Conservation (phyloP, 2,113 vertebrate species). For the Sorex araneus region DNA sequence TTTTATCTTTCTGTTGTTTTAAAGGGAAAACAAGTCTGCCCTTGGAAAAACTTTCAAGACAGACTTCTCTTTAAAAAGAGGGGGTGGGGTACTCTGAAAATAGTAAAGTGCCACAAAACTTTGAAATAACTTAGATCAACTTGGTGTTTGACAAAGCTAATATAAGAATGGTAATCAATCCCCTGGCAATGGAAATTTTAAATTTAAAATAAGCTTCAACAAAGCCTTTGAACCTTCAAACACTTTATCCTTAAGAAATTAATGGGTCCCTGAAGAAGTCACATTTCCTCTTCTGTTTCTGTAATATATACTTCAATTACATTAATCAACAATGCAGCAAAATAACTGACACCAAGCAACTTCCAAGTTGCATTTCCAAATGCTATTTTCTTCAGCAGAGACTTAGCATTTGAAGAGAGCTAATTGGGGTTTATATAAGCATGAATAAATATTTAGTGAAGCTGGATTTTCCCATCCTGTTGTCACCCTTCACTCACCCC, state of each 20-base stretch:
- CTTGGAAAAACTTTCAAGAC: conserved; percentile 84
- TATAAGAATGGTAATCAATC: conserved; percentile 90
- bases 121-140: conserved; percentile 87
- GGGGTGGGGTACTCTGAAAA: conserved; percentile 70
- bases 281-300: conserved; percentile 88
- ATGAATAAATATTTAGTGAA: conserved; percentile 79
- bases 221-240: conserved; percentile 93
- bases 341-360: conserved; percentile 82
- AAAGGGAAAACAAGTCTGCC: conserved; percentile 79
- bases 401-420: conserved; percentile 25
- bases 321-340: conserved; percentile 89
- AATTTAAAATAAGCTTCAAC: conserved; percentile 92
- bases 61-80: conserved; percentile 74
- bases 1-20: conserved; percentile 73
- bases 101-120: conserved; percentile 82
- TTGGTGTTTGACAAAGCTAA: conserved; percentile 90
- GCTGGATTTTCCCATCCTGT: conserved; percentile 71
- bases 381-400: conserved; percentile 46
- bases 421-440: conserved; percentile 79
- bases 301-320: conserved; percentile 89
- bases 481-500: conserved; percentile 70
- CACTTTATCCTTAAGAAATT: conserved; percentile 92
- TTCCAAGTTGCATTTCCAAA: conserved; percentile 44
- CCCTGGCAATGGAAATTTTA: conserved; percentile 90
- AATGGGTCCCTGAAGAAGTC: conserved; percentile 91